Percentiles rank a stretch among this genome's conserved stretches.
Evolutionary conservation across 1,140 invertebrate genomes (phyloP).

Genomic region (Campoletis sonorensis): DNA sequence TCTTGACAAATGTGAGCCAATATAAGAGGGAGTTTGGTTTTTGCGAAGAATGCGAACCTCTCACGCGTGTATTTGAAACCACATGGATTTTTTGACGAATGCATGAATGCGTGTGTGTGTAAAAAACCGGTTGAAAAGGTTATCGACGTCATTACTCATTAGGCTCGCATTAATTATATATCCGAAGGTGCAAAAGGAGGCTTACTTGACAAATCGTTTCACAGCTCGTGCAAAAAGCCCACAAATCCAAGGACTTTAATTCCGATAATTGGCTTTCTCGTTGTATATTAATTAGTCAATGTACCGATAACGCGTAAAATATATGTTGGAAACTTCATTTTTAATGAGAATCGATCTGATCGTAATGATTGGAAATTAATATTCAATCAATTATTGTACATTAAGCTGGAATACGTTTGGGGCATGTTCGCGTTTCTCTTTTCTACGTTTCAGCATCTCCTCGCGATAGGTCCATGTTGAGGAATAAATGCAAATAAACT

Average conservation of each 20-base stretch:
- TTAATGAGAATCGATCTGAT: not conserved
- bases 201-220: constrained; percentile 31
- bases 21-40: constrained; percentile 34
- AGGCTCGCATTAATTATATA: constrained; percentile 38
- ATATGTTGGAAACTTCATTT: not conserved
- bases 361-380: not conserved
- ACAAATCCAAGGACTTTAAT: not conserved
- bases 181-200: constrained; percentile 8
- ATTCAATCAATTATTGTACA: not conserved
- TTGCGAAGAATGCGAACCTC: constrained; percentile 17
- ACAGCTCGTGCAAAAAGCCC: not conserved
- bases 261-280: not conserved
- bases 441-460: not conserved
- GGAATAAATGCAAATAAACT: constrained; percentile 17
- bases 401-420: not conserved
- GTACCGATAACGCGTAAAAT: not conserved
- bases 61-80: not conserved
- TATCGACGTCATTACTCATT: constrained; percentile 45
- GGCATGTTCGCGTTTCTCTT: not conserved
- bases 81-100: not conserved
- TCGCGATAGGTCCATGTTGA: not conserved
- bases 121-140: constrained; percentile 14
- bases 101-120: not conserved
- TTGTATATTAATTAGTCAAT: constrained; percentile 1
- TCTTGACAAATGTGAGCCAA: constrained; percentile 58